Conservation (phyloP, 1,140 invertebrate genomes). For the Hyphantria cunea region DNA sequence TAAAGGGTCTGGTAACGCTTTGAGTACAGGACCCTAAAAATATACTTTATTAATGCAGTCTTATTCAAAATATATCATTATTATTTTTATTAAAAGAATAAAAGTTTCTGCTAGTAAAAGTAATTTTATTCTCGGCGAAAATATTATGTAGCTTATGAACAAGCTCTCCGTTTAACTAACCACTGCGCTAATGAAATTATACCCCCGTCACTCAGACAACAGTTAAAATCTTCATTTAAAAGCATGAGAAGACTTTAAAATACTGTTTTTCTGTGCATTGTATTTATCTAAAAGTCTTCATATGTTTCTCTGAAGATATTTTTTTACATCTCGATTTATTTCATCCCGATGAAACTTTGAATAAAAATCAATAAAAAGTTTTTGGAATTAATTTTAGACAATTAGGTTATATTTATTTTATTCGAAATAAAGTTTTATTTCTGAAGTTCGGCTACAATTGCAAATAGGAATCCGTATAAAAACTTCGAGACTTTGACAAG, state of each 20-base stretch:
- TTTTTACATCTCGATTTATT: slow-evolving; percentile 30
- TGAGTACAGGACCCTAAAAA: too few species aligned
- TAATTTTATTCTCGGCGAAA: slow-evolving; percentile 20
- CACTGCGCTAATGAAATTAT: slow-evolving; percentile 25
- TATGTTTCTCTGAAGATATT: slow-evolving; percentile 8
- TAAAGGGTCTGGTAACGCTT: too few species aligned
- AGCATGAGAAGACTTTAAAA: slow-evolving; percentile 4
- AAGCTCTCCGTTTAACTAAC: slow-evolving; percentile 14
- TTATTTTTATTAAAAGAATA: background rate
- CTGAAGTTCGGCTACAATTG: too few species aligned
- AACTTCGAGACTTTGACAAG: too few species aligned
- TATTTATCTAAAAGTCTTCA: too few species aligned
- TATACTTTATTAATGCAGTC: too few species aligned
- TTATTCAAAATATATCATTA: too few species aligned
- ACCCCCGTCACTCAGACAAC: slow-evolving; percentile 19
- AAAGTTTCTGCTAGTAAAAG: slow-evolving; percentile 17
- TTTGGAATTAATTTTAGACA: too few species aligned
- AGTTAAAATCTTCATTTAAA: slow-evolving; percentile 8
- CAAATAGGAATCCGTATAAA: too few species aligned
- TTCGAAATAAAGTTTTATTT: too few species aligned
- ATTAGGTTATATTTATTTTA: too few species aligned
- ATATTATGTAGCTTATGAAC: slow-evolving; percentile 25
- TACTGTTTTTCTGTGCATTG: slow-evolving; percentile 6
- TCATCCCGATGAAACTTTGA: slow-evolving; percentile 31
- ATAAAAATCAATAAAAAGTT: slow-evolving; percentile 49